phyloP scores from a whole-genome alignment of 2,797 vertebrate species.

The Numenius phaeopus region DNA sequence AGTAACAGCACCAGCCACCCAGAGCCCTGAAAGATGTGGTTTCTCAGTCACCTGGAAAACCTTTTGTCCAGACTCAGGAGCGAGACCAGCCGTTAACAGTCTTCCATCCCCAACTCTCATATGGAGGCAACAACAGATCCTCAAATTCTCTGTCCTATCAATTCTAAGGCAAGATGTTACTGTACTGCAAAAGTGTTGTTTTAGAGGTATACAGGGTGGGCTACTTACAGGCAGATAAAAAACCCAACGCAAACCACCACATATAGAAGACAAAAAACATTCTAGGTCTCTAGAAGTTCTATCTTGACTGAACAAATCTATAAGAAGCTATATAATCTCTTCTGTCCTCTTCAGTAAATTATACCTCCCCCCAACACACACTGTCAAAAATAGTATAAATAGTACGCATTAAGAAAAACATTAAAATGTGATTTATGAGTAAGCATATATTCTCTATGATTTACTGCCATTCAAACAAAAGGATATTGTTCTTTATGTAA shows the following conservation, averaged over 20 bases:
- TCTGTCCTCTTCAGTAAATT: not conserved
- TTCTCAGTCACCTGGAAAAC: not conserved
- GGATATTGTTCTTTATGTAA: not conserved
- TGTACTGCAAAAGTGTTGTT: not conserved
- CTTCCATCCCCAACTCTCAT: not conserved
- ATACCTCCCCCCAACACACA: not conserved
- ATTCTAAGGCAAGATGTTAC: not conserved
- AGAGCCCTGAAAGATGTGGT: not conserved
- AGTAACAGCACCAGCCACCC: not conserved
- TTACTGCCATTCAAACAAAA: not conserved
- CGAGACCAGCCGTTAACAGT: not conserved
- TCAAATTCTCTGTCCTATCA: not conserved
- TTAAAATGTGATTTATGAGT: not conserved
- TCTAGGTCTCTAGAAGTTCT: not conserved
- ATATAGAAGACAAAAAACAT: not conserved
- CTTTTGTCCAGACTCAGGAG: not conserved
- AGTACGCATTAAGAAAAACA: not conserved
- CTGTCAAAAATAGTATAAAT: not conserved
- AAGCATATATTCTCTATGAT: not conserved
- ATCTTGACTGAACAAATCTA: not conserved
- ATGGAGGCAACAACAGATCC: not conserved
- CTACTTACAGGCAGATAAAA: not conserved
- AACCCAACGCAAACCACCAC: not conserved
- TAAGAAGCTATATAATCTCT: not conserved
- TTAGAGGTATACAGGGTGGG: not conserved